phyloP scores from a whole-genome alignment of 2,888 invertebrate species.

The Diploptera punctata region DNA sequence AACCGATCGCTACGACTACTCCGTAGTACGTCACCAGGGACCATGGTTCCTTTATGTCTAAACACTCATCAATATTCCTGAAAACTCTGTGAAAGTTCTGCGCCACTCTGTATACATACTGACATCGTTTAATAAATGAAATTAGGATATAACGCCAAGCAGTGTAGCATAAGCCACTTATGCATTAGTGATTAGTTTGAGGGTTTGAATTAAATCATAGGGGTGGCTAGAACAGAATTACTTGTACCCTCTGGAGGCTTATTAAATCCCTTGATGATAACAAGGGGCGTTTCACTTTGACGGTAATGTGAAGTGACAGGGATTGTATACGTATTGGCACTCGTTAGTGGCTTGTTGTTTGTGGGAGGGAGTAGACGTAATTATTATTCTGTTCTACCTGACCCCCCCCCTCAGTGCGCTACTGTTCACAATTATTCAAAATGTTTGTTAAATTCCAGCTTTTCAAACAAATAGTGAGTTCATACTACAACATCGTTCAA shows the following conservation, averaged over 20 bases:
- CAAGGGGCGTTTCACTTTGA: conserved; percentile 27
- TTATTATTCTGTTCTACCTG: not conserved
- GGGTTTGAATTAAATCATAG: conserved; percentile 28
- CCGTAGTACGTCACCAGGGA: too few species aligned
- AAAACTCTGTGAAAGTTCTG: too few species aligned
- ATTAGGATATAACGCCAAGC: not conserved
- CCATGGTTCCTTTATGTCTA: too few species aligned
- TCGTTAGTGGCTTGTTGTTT: conserved; percentile 29
- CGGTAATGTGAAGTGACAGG: conserved; percentile 24
- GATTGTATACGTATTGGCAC: conserved; percentile 22
- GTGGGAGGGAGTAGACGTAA: conserved; percentile 8
- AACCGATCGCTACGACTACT: too few species aligned
- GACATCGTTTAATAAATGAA: conserved; percentile 8
- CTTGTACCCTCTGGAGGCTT: conserved; percentile 21
- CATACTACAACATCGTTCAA: too few species aligned
- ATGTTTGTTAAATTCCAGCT: too few species aligned
- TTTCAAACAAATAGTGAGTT: too few species aligned
- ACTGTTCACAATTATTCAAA: too few species aligned
- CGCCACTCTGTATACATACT: too few species aligned
- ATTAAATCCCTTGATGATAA: conserved; percentile 25
- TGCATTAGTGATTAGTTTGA: conserved; percentile 10
- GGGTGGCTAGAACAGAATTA: conserved; percentile 29
- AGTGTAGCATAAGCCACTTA: not conserved
- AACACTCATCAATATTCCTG: too few species aligned
- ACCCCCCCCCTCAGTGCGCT: not conserved